Percentiles rank a stretch among this genome's conserved stretches.
Conservation (phyloP, 2,797 vertebrate genomes). For the Amazona finschi region DNA sequence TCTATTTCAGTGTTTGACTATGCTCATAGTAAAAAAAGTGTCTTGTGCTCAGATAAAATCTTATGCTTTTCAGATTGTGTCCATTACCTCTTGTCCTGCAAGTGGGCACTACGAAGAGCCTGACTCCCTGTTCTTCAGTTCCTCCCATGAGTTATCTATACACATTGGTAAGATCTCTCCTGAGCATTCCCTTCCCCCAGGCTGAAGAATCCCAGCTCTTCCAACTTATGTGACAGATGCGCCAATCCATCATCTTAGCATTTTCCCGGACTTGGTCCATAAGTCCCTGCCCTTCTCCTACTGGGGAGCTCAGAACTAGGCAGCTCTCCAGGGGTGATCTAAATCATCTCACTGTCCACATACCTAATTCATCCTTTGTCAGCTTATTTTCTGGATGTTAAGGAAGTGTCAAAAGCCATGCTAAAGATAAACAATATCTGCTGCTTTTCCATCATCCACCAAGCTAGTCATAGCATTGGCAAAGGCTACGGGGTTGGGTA, state of each 20-base stretch:
- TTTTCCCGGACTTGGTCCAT: background rate
- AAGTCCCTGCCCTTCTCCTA: background rate
- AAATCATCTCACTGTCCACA: background rate
- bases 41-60: background rate
- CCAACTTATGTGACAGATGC: background rate
- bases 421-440: background rate
- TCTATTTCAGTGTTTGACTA: background rate
- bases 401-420: background rate
- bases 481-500: background rate
- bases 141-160: background rate
- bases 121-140: background rate
- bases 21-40: fast-evolving
- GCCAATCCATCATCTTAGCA: background rate
- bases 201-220: background rate
- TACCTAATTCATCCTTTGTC: background rate
- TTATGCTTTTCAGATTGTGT: background rate
- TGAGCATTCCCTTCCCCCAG: background rate
- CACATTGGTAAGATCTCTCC: background rate
- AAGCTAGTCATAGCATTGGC: background rate
- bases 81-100: background rate
- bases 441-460: background rate
- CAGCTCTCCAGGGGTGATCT: background rate
- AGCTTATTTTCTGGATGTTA: background rate
- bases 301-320: background rate
- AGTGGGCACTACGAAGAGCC: background rate